Conservation (phyloP, 2,888 invertebrate species). For the Agapetus fuscipes region DNA sequence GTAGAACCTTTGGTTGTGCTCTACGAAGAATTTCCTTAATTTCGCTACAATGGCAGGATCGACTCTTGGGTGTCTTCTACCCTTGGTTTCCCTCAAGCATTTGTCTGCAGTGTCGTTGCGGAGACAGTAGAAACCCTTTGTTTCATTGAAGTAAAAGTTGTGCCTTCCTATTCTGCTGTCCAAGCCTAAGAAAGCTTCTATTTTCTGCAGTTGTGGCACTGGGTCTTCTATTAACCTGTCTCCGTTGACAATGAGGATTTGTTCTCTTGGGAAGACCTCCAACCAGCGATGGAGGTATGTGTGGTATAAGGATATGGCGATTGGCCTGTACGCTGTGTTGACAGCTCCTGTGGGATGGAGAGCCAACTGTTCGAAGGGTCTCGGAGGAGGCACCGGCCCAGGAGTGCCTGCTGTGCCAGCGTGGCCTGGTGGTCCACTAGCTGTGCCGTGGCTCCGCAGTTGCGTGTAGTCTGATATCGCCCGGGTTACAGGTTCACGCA, state of each 20-base stretch:
- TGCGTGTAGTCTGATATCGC: conserved; percentile 97
- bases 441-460: conserved; percentile 72
- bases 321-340: conserved; percentile 73
- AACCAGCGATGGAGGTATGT: conserved; percentile 88
- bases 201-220: conserved; percentile 73
- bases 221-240: conserved; percentile 87
- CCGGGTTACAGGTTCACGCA: conserved; percentile 91
- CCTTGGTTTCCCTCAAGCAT: conserved; percentile 75
- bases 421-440: conserved; percentile 52
- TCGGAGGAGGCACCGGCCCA: conserved; percentile 34
- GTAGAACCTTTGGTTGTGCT: conserved; percentile 87
- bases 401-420: conserved; percentile 26
- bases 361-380: conserved; percentile 74
- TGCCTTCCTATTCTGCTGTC: conserved; percentile 57
- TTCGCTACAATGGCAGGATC: conserved; percentile 70
- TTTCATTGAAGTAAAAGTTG: conserved; percentile 94
- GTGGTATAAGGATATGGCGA: conserved; percentile 85
- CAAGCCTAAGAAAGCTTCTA: conserved; percentile 79
- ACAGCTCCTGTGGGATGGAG: conserved; percentile 72
- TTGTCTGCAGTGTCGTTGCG: conserved; percentile 76
- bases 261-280: conserved; percentile 81
- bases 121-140: conserved; percentile 92
- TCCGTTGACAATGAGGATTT: conserved; percentile 91
- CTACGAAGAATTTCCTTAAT: conserved; percentile 76
- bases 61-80: conserved; percentile 75